Base-by-base conservation (phyloP, 2,888 invertebrate genomes). In the Limnephilus rhombicus region DNA sequence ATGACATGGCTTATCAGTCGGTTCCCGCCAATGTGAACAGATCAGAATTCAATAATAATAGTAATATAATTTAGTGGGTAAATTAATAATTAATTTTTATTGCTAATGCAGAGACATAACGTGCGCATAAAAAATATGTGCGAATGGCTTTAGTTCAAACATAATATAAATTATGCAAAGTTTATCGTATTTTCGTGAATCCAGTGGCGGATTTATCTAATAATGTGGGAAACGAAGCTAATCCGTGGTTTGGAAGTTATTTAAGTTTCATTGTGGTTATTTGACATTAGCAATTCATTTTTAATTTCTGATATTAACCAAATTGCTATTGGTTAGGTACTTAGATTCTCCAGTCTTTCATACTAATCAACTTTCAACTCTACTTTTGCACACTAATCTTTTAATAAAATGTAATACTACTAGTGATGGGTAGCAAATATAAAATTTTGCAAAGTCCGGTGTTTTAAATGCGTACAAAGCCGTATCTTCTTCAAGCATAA, bases 81-180 rank as follows among this genome's bases (percentile, higher is more conserved):
- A 37, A 83, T 83, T 83, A 83, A 83, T 83, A 83, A 83, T 83
- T 83, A 83, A 37, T 83, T 83, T 83, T 83, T 83, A 83, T 83
- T 83, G 37, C 83, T n/a, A 83, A 83, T 83, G 83, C 41, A 34
- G 83, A 83, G 83, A 83, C 83, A 83, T 83, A 83, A 83, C 41
- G 83, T 37, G 34, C 83, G 83, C 83, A 83, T 83, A 83, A 83
- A 82, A 68, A 83, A 83, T 83, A 83, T 83, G 83, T 83, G 83
- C 83, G 83, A 83, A 83, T 83, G 83, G 83, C 24, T 83, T 34
- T 83, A 37, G 34, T 83, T 83, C 83, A 83, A 83, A 83, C 41
- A 37, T 83, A 83, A 83, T 37, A 83, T 37, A 83, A 83, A 83
- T 83, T 83, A 83, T 83, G 37, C 83, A 83, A 83, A 83, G 24